A percentile compares a stretch with the other conserved stretches of the same genome.
Evolutionary conservation across 2,113 vertebrate species (phyloP).

Genomic region (Diadophis punctatus): DNA sequence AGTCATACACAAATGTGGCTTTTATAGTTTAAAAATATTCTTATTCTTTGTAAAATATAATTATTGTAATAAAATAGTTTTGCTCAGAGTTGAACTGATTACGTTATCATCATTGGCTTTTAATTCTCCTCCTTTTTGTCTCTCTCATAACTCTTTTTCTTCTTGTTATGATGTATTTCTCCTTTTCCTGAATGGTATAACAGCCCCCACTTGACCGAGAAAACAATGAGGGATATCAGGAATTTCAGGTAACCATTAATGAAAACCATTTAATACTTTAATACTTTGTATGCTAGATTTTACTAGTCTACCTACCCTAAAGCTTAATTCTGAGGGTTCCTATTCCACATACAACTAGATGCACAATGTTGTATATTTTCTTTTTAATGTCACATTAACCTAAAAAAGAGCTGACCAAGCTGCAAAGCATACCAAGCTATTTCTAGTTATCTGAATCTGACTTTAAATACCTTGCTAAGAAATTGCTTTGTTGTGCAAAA

Average conservation of each 20-base stretch:
- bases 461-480: constrained; percentile 46
- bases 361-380: constrained; percentile 28
- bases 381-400: constrained; percentile 29
- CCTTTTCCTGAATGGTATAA: neutral
- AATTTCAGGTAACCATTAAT: constrained; percentile 3
- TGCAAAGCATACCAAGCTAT: constrained; percentile 1
- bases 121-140: neutral
- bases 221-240: constrained; percentile 24
- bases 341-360: constrained; percentile 33
- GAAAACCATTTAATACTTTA: neutral
- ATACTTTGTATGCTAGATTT: neutral
- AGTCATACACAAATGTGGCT: constrained; percentile 17
- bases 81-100: constrained; percentile 20
- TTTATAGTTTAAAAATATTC: neutral
- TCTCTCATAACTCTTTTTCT: constrained; percentile 6
- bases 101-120: neutral
- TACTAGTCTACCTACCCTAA: constrained; percentile 1
- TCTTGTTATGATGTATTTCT: neutral
- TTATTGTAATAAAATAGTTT: constrained; percentile 25
- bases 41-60: neutral
- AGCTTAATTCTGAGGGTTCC: neutral
- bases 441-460: constrained; percentile 18
- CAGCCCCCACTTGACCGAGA: constrained; percentile 9
- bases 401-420: constrained; percentile 38
- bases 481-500: constrained; percentile 45